Base-by-base conservation (phyloP, 1,140 invertebrate species). In the Cryptotermes secundus region DNA sequence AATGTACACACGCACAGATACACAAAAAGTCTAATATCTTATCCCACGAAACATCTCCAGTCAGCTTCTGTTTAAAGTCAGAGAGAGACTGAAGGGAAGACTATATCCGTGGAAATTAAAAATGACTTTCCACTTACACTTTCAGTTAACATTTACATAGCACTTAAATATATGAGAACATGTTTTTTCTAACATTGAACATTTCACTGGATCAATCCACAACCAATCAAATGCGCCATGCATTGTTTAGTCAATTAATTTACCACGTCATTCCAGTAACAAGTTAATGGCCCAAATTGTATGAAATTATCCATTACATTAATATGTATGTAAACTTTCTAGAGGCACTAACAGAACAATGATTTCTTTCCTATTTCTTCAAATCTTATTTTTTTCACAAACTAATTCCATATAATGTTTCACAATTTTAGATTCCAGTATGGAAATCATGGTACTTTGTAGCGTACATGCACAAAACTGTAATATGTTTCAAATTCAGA, bases 61-160 rank as follows among this genome's bases (percentile, higher is more conserved):
- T 83, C 83, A 36, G 83, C 83, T 72, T 79, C 59, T 45, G 83
- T 83, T 83, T 83, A 83, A 83, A 83, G 83, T 83, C 83, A 83
- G 83, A 83, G 83, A 83, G 82, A 83, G 34, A 83, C 34, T 81
- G 80, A 45, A 72, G 26, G n/a, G 31, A 31, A 82, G 26, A 34
- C 49, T n/a, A 53, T 45, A 82, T 31, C 49, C 10, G 72, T n/a
- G 45, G 81, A 81, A 59, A 26, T 59, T 59, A 10, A 2, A 38
- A 38, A 81, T 38, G 19, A 53, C 16, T n/a, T 36, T n/a, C 59
- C 82, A 49, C 45, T 19, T 49, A 16, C 19, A 22, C 14, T 49
- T 83, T 53, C 3, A 2, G 35, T 82, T 82, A 82, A 72, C n/a
- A 31, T n/a, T 72, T 72, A 72, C 59, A 72, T 31, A 31, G 59